These are phyloP conservation scores for Arbacia lixula DNA, from an alignment of 53 echinoderm and acorn worm species.

Conservation along the genomic window DNA sequence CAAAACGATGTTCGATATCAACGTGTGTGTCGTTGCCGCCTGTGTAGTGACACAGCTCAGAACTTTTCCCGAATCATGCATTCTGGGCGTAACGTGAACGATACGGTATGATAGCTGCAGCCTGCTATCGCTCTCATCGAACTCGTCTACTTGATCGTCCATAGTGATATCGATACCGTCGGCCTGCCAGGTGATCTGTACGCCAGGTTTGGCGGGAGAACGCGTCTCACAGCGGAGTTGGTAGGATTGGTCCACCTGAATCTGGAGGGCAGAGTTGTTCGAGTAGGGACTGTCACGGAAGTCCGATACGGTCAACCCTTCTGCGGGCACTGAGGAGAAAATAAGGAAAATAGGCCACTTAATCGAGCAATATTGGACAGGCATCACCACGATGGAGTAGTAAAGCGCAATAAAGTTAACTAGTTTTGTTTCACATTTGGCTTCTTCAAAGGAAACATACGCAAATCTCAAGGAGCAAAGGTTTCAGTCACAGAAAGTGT, in stretches of 20 bases:
- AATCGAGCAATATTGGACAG: too few relatives aligned
- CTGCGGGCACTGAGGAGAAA: conserved; percentile 3
- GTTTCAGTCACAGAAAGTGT: too few relatives aligned
- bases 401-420: too few relatives aligned
- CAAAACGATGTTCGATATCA: neutral
- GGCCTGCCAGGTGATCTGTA: conserved; percentile 18
- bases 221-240: conserved; percentile 27
- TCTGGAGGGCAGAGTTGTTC: conserved; percentile 29
- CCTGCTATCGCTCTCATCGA: conserved; percentile 2
- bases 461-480: too few relatives aligned
- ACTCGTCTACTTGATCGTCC: conserved; percentile 37
- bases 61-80: conserved; percentile 30
- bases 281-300: conserved; percentile 1
- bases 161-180: conserved; percentile 24
- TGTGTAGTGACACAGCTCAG: conserved; percentile 39
- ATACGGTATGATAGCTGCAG: conserved; percentile 28
- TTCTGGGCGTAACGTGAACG: conserved; percentile 17
- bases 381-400: too few relatives aligned
- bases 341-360: too few relatives aligned
- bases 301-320: conserved; percentile 16
- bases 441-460: too few relatives aligned
- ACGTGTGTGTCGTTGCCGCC: neutral
- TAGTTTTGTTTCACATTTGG: too few relatives aligned
- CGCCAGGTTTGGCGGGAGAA: conserved; percentile 6
- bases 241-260: conserved; percentile 34